Percentiles rank a stretch among this genome's conserved stretches.
These are phyloP conservation scores for Kryphioiulus occultus DNA, from an alignment of 2,888 invertebrate species.

Conservation along the genomic window DNA sequence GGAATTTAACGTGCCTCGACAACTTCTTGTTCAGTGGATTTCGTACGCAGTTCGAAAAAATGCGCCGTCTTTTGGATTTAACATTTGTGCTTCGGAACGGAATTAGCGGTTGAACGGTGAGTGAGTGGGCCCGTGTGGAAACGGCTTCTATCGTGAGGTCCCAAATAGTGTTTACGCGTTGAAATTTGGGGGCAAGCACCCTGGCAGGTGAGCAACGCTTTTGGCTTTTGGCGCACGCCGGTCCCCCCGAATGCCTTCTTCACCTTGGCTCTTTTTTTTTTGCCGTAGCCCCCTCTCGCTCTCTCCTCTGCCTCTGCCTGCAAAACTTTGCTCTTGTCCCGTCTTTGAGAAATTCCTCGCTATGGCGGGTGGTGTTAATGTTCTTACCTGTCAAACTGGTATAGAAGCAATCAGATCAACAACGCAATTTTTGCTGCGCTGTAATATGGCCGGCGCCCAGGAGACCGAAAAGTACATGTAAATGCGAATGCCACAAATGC, in stretches of 20 bases:
- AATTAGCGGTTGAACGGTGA: not conserved
- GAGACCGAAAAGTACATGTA: not conserved
- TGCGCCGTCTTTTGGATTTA: not conserved
- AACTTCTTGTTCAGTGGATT: not conserved
- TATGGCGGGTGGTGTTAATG: slow-evolving; percentile 48
- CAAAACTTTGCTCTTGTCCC: slow-evolving; percentile 37
- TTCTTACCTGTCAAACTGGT: slow-evolving; percentile 50
- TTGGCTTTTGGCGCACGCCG: slow-evolving; percentile 35
- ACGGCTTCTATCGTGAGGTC: not conserved
- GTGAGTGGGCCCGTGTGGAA: not conserved
- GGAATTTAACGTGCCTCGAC: not conserved
- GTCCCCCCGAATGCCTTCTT: slow-evolving; percentile 26
- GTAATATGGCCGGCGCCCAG: not conserved
- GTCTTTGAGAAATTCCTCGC: slow-evolving; percentile 41
- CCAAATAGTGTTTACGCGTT: slow-evolving; percentile 35
- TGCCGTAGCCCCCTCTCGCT: slow-evolving; percentile 21
- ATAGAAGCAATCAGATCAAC: slow-evolving; percentile 39
- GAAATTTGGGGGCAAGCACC: slow-evolving; percentile 26
- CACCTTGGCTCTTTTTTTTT: slow-evolving; percentile 4
- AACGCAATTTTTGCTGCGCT: slow-evolving; percentile 16
- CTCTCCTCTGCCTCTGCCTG: slow-evolving; percentile 37
- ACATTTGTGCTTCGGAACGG: not conserved
- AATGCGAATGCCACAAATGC: not conserved
- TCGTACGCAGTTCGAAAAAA: not conserved
- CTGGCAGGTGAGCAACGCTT: slow-evolving; percentile 22